Evolutionary conservation across 2,113 vertebrate species (phyloP), one percentile per base, ranked within the genome.

Genomic region (Corynorhinus townsendii): DNA sequence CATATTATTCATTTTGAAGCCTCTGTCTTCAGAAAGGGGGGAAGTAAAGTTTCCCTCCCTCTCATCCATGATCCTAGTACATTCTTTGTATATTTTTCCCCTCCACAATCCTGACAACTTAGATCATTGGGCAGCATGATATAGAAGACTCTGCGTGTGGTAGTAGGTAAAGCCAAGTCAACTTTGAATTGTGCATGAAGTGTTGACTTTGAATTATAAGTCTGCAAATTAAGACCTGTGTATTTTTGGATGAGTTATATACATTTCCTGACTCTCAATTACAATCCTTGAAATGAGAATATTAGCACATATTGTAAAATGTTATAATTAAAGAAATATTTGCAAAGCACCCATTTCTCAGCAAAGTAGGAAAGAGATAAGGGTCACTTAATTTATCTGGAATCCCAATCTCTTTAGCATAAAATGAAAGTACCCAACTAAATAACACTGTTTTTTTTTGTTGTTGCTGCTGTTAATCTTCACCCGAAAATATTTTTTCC

Each of bases 261-360:
- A n/a, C 7, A 81, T 90, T 95, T 77, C 85, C 75, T 77, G 52
- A 79, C 28, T 43, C n/a, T 88, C 19, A 56, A 52, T 84, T 33
- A 54, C 43, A 11, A 30, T 49, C 16, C 4, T 81, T 92, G 82
- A 90, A 68, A 87, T 81, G 28, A 91, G 54, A 96, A 87, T 86
- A 86, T 76, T 90, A 79, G 4, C 2, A 33, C 52, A 56, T 33
- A 43, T 69, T 85, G 16, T 17, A 86, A 10, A 83, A 75, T 71
- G 6, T 33, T 22, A 89, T 4, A 87, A 73, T 73, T 94, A 54
- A 92, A 92, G n/a, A 91, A 86, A 86, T 54, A 91, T 56, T 79
- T 80, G 22, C 0, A 89, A 66, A 93, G 26, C 15, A 64, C 3
- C n/a, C 33, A 76, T 49, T 19, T 92, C 54, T 73, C 59, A 77